These are phyloP conservation scores for Eupelmus urozonus DNA, from an alignment of 2,888 invertebrate species.

Conservation along the genomic window DNA sequence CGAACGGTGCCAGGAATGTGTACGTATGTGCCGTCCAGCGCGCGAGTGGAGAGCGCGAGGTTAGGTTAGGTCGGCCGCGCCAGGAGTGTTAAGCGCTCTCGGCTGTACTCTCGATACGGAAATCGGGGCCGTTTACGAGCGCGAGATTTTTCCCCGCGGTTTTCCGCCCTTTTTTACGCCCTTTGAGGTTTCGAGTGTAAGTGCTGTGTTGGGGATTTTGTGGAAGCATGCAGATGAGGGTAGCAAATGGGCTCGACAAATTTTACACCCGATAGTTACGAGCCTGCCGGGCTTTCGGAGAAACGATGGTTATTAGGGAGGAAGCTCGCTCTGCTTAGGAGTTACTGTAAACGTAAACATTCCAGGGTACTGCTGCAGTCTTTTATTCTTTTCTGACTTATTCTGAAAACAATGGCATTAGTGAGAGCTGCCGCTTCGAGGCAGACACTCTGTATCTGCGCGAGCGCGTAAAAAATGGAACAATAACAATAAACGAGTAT, in stretches of 20 bases:
- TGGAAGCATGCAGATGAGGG: constrained; percentile 10
- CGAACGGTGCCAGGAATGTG: constrained; percentile 57
- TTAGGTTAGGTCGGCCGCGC: constrained; percentile 60
- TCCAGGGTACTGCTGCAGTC: too few species aligned
- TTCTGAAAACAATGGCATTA: too few species aligned
- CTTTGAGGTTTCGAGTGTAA: neutral
- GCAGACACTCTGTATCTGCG: too few species aligned
- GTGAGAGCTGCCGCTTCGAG: too few species aligned
- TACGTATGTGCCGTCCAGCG: too few species aligned
- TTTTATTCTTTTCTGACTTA: too few species aligned
- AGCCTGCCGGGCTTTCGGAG: neutral
- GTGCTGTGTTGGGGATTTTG: neutral
- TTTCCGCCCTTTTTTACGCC: neutral
- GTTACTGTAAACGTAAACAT: too few species aligned
- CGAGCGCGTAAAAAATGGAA: neutral
- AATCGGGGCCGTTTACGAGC: constrained; percentile 55
- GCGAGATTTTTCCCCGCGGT: neutral
- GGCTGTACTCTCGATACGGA: constrained; percentile 51
- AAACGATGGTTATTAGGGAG: too few species aligned
- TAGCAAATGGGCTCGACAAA: neutral
- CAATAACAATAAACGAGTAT: neutral
- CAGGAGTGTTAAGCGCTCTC: constrained; percentile 29
- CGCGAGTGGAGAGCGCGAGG: constrained; percentile 20
- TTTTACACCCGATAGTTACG: neutral
- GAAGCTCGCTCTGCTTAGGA: too few species aligned